These are phyloP conservation scores for Ptilonorhynchus violaceus DNA, from an alignment of 2,113 vertebrate genomes.

Conservation along the genomic window DNA sequence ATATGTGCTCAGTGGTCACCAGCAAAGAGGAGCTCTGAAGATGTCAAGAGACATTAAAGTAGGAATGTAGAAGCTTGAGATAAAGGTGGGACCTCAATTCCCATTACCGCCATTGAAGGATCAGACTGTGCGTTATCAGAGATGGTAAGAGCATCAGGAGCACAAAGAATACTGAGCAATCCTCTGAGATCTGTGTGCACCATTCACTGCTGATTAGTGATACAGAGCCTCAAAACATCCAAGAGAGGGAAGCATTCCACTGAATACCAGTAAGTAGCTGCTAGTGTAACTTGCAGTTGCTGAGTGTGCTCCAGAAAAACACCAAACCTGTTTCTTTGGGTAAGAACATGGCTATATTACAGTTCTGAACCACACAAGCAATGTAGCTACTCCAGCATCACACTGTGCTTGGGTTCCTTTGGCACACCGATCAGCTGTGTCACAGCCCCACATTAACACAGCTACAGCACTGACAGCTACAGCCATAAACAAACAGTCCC, in stretches of 20 bases:
- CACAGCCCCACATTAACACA: not conserved
- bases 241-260: not conserved
- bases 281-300: not conserved
- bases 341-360: fast-evolving
- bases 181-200: not conserved
- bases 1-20: not conserved
- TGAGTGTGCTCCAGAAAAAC: not conserved
- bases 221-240: not conserved
- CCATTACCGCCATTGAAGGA: not conserved
- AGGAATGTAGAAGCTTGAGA: not conserved
- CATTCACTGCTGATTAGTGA: not conserved
- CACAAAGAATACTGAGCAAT: not conserved
- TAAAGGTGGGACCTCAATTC: not conserved
- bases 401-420: not conserved
- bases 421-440: not conserved
- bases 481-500: not conserved
- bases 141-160: not conserved
- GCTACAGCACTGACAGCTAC: not conserved
- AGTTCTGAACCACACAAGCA: not conserved
- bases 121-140: not conserved
- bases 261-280: not conserved
- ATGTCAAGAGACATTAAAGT: not conserved
- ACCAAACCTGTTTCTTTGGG: not conserved
- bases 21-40: not conserved
- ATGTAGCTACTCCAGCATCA: not conserved